These are phyloP conservation scores for Trichogramma pretiosum DNA, from an alignment of 1,140 invertebrate species.

Conservation along the genomic window DNA sequence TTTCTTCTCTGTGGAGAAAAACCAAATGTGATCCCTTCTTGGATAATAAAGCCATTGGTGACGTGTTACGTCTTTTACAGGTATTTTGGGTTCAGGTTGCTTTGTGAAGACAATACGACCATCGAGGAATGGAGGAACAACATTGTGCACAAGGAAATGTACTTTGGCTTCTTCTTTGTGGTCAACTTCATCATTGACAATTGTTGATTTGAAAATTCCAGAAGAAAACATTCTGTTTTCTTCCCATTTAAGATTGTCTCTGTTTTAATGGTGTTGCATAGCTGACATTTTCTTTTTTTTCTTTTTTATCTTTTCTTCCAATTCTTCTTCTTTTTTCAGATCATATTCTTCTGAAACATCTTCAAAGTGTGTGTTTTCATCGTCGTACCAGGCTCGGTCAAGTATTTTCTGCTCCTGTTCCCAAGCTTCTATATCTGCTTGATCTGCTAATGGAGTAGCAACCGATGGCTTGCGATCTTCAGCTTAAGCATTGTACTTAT, in stretches of 20 bases:
- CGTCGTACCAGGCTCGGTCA: slow-evolving; percentile 97
- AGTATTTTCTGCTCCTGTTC: slow-evolving; percentile 87
- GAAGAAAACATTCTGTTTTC: slow-evolving; percentile 95
- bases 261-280: slow-evolving; percentile 88
- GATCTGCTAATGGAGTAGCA: slow-evolving; percentile 53
- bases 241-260: slow-evolving; percentile 98
- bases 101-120: slow-evolving; percentile 98
- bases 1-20: slow-evolving; percentile 84
- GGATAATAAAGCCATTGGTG: slow-evolving; percentile 94
- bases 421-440: slow-evolving; percentile 77
- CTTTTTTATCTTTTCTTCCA: slow-evolving; percentile 78
- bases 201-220: slow-evolving; percentile 84
- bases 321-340: slow-evolving; percentile 81
- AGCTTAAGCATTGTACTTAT: slow-evolving; percentile 76
- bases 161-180: slow-evolving; percentile 88
- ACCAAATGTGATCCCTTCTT: slow-evolving; percentile 93
- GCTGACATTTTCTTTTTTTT: slow-evolving; percentile 88
- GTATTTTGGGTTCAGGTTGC: slow-evolving; percentile 71
- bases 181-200: slow-evolving; percentile 86
- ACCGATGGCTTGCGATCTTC: slow-evolving; percentile 56
- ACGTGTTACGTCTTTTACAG: slow-evolving; percentile 86
- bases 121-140: slow-evolving; percentile 97
- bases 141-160: slow-evolving; percentile 95
- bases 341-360: slow-evolving; percentile 85
- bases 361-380: slow-evolving; percentile 86